These are phyloP conservation scores for Scaptodrosophila latifasciaeformis DNA, from an alignment of 2,888 invertebrate species.

Conservation along the genomic window DNA sequence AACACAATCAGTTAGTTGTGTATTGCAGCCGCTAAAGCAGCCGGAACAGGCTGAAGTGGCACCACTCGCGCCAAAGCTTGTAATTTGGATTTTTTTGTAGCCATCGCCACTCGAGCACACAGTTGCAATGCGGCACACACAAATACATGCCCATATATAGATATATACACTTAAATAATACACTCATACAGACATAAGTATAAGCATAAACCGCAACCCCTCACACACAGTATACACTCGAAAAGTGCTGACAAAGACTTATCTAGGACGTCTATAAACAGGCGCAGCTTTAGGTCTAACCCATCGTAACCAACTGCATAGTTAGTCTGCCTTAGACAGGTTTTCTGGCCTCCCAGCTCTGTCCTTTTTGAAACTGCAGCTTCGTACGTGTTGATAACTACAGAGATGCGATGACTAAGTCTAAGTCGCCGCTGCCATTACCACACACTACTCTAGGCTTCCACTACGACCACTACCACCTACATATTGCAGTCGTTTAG, in stretches of 20 bases:
- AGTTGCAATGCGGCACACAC: constrained; percentile 24
- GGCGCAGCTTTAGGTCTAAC: constrained; percentile 33
- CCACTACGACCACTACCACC: too few relatives aligned
- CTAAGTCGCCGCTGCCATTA: neutral
- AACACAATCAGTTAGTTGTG: constrained; percentile 10
- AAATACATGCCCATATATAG: constrained; percentile 14
- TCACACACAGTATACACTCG: constrained; percentile 44
- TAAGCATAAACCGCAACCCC: constrained; percentile 5
- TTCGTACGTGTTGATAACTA: constrained; percentile 65
- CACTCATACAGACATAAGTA: constrained; percentile 18
- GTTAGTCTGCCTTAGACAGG: constrained; percentile 59
- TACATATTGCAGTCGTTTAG: constrained; percentile 51
- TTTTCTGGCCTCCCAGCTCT: constrained; percentile 24
- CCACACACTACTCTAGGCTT: neutral
- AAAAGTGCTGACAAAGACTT: constrained; percentile 72
- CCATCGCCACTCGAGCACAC: constrained; percentile 67
- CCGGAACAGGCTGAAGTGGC: constrained; percentile 38
- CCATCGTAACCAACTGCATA: constrained; percentile 52
- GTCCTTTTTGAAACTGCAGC: constrained; percentile 2
- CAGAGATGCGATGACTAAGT: constrained; percentile 35
- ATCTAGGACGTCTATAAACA: constrained; percentile 67
- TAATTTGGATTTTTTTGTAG: constrained; percentile 65
- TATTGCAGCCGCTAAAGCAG: constrained; percentile 33
- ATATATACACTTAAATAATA: constrained; percentile 18
- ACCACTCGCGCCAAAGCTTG: constrained; percentile 55